Evolutionary conservation across 2,888 invertebrate genomes (phyloP).

Genomic region (Silvanus unidentatus): DNA sequence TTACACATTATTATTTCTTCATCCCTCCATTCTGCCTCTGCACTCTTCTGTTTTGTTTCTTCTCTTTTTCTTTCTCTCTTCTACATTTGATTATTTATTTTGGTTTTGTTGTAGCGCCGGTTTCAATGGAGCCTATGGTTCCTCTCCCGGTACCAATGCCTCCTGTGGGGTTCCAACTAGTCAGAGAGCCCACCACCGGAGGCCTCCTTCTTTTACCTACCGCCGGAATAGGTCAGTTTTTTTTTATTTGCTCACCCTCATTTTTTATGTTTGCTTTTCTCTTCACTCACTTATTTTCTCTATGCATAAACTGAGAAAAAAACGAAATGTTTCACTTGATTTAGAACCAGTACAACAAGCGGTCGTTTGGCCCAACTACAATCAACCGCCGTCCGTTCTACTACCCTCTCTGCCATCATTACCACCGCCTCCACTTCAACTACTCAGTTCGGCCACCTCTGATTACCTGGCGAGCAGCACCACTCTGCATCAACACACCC

Average conservation of each 20-base stretch:
- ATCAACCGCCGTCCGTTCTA: conserved; percentile 47
- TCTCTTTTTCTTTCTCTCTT: not conserved
- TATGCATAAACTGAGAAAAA: not conserved
- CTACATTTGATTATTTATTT: conserved; percentile 16
- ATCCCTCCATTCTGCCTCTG: not conserved
- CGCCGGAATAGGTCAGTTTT: conserved; percentile 58
- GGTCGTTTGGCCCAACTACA: conserved; percentile 69
- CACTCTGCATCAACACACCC: conserved; percentile 60
- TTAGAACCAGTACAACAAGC: conserved; percentile 65
- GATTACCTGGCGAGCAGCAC: conserved; percentile 57
- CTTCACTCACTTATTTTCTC: not conserved
- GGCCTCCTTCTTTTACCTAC: conserved; percentile 75
- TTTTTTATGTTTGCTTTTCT: not conserved
- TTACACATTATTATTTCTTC: too few relatives aligned
- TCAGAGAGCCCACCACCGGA: conserved; percentile 79
- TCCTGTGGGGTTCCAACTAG: conserved; percentile 78
- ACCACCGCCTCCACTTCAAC: conserved; percentile 60
- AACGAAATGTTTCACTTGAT: not conserved
- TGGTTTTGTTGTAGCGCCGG: conserved; percentile 54
- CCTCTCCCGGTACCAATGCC: conserved; percentile 61
- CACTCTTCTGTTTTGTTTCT: conserved; percentile 15
- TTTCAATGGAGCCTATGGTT: conserved; percentile 70
- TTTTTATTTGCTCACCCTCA: conserved; percentile 12
- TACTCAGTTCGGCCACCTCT: conserved; percentile 53
- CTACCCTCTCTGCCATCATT: conserved; percentile 50